Conservation (phyloP, 2,888 invertebrate genomes). For the Eumacrocentrus americanus region DNA sequence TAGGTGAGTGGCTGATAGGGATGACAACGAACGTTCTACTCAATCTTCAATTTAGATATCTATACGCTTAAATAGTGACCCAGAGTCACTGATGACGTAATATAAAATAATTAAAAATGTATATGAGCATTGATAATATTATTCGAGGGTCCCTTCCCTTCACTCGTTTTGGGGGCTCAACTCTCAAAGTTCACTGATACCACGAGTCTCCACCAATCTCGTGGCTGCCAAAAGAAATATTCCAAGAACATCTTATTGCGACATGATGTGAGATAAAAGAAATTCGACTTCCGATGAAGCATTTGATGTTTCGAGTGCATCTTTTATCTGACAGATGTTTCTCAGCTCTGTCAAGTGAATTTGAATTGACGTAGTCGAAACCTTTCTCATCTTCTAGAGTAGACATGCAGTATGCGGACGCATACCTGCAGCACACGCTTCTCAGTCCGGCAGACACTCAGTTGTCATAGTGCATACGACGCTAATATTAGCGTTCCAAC, state of each 20-base stretch:
- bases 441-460: not conserved
- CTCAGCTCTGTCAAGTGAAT: not conserved
- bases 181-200: constrained; percentile 1
- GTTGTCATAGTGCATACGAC: constrained; percentile 31
- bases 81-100: not conserved
- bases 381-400: not conserved
- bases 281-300: not conserved
- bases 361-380: not conserved
- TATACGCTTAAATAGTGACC: not conserved
- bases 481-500: constrained; percentile 60
- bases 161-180: constrained; percentile 5
- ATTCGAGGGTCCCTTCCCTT: not conserved
- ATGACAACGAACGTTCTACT: not conserved
- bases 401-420: too few species aligned
- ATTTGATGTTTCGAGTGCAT: not conserved
- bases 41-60: not conserved
- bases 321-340: not conserved
- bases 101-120: not conserved
- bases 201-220: not conserved
- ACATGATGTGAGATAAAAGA: not conserved
- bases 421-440: too few species aligned
- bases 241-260: not conserved
- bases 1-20: not conserved
- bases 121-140: not conserved
- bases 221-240: not conserved